Percentiles rank a stretch among this genome's conserved stretches.
Conservation (phyloP, 2,113 vertebrate genomes). For the Leucosticte australis region DNA sequence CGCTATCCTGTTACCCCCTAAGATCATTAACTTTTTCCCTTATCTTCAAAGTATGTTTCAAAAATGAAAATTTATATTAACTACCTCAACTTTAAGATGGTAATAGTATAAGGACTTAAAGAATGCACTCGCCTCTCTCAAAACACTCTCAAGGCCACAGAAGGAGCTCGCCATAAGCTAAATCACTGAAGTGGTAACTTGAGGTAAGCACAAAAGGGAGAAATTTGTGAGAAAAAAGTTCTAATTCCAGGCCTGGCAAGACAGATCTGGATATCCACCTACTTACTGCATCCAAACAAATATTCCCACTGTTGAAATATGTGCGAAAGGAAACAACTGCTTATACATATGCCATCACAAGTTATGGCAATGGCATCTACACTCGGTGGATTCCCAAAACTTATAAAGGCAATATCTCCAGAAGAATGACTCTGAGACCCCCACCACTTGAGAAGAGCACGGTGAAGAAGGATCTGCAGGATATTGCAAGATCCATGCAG, state of each 20-base stretch:
- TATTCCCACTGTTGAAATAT: neutral
- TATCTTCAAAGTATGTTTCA: neutral
- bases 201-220: neutral
- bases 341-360: neutral
- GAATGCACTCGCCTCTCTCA: neutral
- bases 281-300: neutral
- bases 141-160: neutral
- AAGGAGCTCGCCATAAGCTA: accelerated
- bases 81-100: neutral
- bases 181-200: neutral
- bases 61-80: neutral
- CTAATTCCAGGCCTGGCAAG: accelerated
- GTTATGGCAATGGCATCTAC: neutral
- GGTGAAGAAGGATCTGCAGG: neutral
- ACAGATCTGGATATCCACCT: neutral
- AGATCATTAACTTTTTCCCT: neutral
- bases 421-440: accelerated
- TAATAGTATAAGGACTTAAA: neutral
- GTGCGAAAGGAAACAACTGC: neutral
- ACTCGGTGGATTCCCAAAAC: neutral
- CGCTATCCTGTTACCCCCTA: neutral
- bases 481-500: neutral
- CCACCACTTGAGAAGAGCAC: neutral
- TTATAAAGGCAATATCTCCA: accelerated
- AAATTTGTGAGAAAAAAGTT: neutral